A percentile compares a stretch with the other conserved stretches of the same genome.
Evolutionary conservation across 2,888 invertebrate species (phyloP).

Genomic region (Deilephila elpenor): DNA sequence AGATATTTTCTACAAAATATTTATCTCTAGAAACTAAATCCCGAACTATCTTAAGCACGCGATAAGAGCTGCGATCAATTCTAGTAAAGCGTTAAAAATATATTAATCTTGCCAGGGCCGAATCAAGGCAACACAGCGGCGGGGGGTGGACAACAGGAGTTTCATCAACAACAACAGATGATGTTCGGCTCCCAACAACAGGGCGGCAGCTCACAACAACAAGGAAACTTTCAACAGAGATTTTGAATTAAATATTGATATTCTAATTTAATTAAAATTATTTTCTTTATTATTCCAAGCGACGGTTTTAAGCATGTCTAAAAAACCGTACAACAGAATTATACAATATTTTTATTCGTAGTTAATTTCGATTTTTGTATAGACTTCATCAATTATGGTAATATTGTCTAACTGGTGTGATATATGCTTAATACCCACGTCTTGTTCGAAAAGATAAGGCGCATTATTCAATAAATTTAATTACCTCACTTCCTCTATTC

Average conservation of each 20-base stretch:
- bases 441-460: too few relatives aligned
- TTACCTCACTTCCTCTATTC: too few relatives aligned
- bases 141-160: slow-evolving; percentile 76
- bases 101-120: slow-evolving; percentile 56
- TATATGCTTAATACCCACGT: too few relatives aligned
- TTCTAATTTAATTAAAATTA: too few relatives aligned
- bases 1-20: too few relatives aligned
- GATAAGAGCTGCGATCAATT: too few relatives aligned
- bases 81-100: not conserved
- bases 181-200: slow-evolving; percentile 87
- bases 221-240: slow-evolving; percentile 89
- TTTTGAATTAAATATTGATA: slow-evolving; percentile 67
- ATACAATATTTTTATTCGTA: not conserved
- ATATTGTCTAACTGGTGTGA: too few relatives aligned
- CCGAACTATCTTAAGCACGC: too few relatives aligned
- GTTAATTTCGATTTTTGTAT: not conserved
- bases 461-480: too few relatives aligned
- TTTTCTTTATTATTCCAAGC: not conserved
- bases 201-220: slow-evolving; percentile 82
- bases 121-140: slow-evolving; percentile 76
- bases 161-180: slow-evolving; percentile 88
- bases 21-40: too few relatives aligned
- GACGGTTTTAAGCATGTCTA: not conserved
- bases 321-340: not conserved
- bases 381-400: too few relatives aligned